These are phyloP conservation scores for Dromococcyx pavoninus DNA, from an alignment of 2,797 vertebrate genomes.

Conservation along the genomic window DNA sequence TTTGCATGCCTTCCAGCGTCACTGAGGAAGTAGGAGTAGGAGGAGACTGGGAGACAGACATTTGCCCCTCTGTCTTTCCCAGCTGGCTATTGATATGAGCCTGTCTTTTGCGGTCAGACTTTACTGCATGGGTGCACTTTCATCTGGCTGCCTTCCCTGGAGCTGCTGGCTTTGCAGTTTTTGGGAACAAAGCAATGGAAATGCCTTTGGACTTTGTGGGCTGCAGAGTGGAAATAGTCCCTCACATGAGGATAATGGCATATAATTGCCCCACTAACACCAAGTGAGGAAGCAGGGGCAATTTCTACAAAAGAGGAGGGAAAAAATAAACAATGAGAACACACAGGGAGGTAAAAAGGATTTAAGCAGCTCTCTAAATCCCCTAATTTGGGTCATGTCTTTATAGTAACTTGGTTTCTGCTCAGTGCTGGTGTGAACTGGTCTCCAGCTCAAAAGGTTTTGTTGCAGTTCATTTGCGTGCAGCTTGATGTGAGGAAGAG, in stretches of 20 bases:
- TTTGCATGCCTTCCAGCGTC: not conserved
- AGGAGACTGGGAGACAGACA: not conserved
- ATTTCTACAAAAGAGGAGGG: not conserved
- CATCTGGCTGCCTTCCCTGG: not conserved
- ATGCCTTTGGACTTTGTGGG: not conserved
- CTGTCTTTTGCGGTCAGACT: not conserved
- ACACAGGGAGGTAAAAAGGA: not conserved
- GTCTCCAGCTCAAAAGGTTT: not conserved
- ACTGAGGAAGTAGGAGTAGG: not conserved
- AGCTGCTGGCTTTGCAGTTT: not conserved
- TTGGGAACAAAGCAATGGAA: not conserved
- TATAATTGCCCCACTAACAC: fast-evolving
- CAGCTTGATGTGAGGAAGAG: not conserved
- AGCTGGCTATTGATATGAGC: not conserved
- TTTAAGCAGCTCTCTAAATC: not conserved
- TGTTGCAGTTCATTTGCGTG: not conserved
- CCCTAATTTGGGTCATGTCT: slow-evolving; percentile 15
- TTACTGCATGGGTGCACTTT: not conserved
- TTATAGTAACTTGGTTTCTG: not conserved
- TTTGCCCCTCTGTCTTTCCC: not conserved
- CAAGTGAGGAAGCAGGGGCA: not conserved
- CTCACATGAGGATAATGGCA: not conserved
- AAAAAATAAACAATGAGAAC: not conserved
- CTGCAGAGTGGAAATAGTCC: not conserved
- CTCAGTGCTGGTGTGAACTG: not conserved